Evolutionary conservation across 2,113 vertebrate species (phyloP).

Genomic region (Rousettus leschenaultii): DNA sequence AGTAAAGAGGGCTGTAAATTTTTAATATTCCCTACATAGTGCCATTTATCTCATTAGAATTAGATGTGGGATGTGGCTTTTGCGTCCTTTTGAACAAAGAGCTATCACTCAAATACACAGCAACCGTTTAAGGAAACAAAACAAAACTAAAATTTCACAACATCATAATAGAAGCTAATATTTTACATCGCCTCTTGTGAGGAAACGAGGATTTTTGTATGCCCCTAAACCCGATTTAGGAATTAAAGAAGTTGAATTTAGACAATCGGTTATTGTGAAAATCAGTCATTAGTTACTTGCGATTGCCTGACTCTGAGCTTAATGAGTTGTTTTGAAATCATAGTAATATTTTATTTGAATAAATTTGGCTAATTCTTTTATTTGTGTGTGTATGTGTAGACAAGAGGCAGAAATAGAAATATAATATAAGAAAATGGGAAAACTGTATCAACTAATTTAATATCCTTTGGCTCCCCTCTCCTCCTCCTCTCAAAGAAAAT

Average conservation of each 20-base stretch:
- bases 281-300: background rate
- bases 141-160: background rate
- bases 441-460: background rate
- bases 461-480: background rate
- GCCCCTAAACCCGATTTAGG: background rate
- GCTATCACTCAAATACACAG: constrained; percentile 59
- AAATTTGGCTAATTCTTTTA: constrained; percentile 28
- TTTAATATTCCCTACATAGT: constrained; percentile 83
- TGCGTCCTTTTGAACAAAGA: constrained; percentile 72
- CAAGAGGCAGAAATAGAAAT: constrained; percentile 4
- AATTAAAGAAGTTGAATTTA: constrained; percentile 1
- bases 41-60: constrained; percentile 79
- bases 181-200: background rate
- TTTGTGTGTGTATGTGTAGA: background rate
- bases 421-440: constrained; percentile 20
- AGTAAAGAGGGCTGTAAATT: constrained; percentile 83
- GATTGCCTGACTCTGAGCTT: background rate
- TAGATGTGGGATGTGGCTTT: constrained; percentile 67
- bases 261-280: background rate
- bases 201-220: background rate
- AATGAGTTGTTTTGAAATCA: constrained; percentile 33
- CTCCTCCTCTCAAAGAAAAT: background rate
- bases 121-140: constrained; percentile 44
- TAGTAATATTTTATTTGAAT: constrained; percentile 8
- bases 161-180: background rate